Evolutionary conservation across 2,888 invertebrate species (phyloP).

Genomic region (Caenorhabditis wallacei): DNA sequence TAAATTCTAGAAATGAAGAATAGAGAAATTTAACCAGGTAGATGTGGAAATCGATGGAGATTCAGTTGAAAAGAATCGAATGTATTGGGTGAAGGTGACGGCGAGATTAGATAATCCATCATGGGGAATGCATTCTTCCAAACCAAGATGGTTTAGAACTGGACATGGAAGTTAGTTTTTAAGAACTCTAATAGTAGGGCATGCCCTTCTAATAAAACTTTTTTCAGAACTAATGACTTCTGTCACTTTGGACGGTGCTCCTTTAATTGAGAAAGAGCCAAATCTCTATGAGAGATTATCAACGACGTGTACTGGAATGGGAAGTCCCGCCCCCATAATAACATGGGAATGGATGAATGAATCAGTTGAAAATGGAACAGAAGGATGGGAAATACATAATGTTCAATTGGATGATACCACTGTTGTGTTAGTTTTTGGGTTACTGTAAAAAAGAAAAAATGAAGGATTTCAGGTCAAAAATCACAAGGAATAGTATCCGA

Average conservation of each 20-base stretch:
- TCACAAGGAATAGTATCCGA: conserved; percentile 33
- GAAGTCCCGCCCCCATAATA: conserved; percentile 68
- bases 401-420: conserved; percentile 44
- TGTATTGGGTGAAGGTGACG: conserved; percentile 73
- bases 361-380: conserved; percentile 57
- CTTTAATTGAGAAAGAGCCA: conserved; percentile 66
- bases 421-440: conserved; percentile 44
- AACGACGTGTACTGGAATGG: conserved; percentile 66
- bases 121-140: conserved; percentile 70
- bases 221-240: conserved; percentile 65
- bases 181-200: background rate
- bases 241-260: conserved; percentile 59
- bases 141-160: conserved; percentile 71
- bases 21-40: conserved; percentile 40
- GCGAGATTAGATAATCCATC: conserved; percentile 64
- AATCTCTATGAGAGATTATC: conserved; percentile 56
- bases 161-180: conserved; percentile 70
- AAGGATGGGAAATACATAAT: conserved; percentile 61
- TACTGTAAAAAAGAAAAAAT: background rate
- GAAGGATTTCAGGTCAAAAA: conserved; percentile 56
- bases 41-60: conserved; percentile 66
- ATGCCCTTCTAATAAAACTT: no score
- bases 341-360: conserved; percentile 70
- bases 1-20: background rate
- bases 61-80: conserved; percentile 59